Base-by-base conservation (phyloP, 2,113 vertebrate species). In the Seriola rivoliana region DNA sequence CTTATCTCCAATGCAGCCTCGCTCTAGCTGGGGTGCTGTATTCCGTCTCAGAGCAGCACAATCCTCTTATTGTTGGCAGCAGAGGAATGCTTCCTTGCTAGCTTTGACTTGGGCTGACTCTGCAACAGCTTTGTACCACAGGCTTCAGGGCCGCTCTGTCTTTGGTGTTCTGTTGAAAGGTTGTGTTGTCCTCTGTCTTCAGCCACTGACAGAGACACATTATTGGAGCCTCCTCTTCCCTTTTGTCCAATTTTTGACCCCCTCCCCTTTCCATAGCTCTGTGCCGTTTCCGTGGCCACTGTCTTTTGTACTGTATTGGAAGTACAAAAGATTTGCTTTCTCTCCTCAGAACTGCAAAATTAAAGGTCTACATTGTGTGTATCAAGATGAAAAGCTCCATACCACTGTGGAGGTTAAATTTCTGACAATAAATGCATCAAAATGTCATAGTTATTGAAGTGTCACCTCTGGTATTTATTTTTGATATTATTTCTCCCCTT, bases 11-110 rank as follows among this genome's bases (percentile, higher is more conserved):
- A 0, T 40, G 23, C 75, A 57, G 81, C 57, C 75, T 66, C 8
- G 34, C 68, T 81, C 50, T 38, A 1, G 70, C 78, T 65, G 68
- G 25, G 65, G 73, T 69, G 69, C 69, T 81, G 80, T 59, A 29
- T 50, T 82, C 62, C 52, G 58, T 58, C 74, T 76, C 63, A 23
- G 38, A 46, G 70, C 77, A 11, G 64, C 76, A 92, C 90, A 92
- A 65, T 87, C 66, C 70, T 81, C 58, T 74, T 70, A 76, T 87
- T 91, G 89, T 90, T 42, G 44, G 69, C 58, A 70, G 77, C 38
- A 1, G 48, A 69, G 36, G 76, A 69, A 81, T 74, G 86, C 66
- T 76, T 63, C 48, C 63, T 34, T 0, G 83, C 81, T 88, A 46
- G 71, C 78, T 71, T 55, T 44, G 46, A 71, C 84, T 80, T 50